phyloP scores from a whole-genome alignment of 2,113 vertebrate species.

The Aepyceros melampus region DNA sequence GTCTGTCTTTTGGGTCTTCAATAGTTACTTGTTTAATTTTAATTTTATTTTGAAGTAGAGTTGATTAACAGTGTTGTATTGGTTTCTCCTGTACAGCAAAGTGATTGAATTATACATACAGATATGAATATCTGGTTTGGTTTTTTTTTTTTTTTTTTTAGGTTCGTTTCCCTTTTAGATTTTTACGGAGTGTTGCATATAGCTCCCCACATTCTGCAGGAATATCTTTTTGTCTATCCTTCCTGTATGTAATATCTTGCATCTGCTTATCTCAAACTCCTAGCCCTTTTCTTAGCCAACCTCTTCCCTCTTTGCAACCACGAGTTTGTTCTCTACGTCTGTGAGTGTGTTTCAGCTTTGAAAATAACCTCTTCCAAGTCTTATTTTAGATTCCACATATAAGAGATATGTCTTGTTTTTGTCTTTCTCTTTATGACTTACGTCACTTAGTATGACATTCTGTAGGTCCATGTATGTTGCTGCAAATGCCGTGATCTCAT shows the following conservation, averaged over 20 bases:
- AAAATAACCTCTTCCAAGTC: background rate
- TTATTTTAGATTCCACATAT: background rate
- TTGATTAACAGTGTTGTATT: background rate
- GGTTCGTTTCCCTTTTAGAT: background rate
- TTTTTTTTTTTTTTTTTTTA: too few relatives aligned
- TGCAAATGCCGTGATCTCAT: background rate
- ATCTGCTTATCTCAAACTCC: background rate
- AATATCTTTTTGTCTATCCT: background rate
- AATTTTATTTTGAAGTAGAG: background rate
- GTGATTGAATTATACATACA: background rate
- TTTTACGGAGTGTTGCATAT: background rate
- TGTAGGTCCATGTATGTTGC: background rate
- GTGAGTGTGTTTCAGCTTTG: background rate
- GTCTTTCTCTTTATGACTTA: background rate
- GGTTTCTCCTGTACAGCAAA: background rate
- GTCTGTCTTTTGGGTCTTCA: background rate
- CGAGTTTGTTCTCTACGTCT: background rate
- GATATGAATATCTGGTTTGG: background rate
- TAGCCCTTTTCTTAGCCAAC: accelerated
- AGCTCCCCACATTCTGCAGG: background rate
- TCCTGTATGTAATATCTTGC: background rate
- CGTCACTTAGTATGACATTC: accelerated
- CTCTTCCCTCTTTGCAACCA: background rate
- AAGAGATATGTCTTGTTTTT: background rate
- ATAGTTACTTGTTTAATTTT: background rate